Conservation (phyloP, 1,140 invertebrate species). For the Brachionus rubens region DNA sequence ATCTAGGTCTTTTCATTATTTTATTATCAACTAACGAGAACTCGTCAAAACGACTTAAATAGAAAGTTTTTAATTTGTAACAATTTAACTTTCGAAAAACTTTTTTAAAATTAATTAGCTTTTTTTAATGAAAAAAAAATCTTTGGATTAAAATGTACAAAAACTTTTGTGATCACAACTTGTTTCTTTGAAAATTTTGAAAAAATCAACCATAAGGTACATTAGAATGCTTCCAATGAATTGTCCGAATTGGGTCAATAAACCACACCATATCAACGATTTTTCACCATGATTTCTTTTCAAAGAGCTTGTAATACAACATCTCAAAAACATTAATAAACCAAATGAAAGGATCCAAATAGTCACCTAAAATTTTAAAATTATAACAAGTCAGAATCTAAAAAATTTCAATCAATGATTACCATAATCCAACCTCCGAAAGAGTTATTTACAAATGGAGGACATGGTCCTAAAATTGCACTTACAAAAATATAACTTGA, state of each 20-base stretch:
- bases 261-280: not conserved
- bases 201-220: not conserved
- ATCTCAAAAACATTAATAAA: not conserved
- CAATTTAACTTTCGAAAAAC: no score
- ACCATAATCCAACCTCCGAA: not conserved
- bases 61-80: no score
- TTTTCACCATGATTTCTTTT: not conserved
- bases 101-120: no score
- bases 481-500: not conserved
- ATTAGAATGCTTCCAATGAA: not conserved
- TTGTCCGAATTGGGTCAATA: not conserved
- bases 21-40: no score
- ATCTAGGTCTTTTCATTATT: no score
- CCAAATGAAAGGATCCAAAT: not conserved
- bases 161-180: no score
- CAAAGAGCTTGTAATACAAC: not conserved
- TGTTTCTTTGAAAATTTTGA: not conserved
- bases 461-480: not conserved
- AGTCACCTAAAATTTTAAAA: not conserved
- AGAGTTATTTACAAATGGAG: not conserved
- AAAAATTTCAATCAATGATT: not conserved
- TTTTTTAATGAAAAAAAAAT: no score
- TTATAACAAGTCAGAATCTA: not conserved
- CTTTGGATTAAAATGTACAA: no score
- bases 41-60: no score